Percentiles rank a stretch among this genome's conserved stretches.
These are phyloP conservation scores for Drosophila willistoni DNA, from an alignment of 1,140 invertebrate species.

Conservation along the genomic window DNA sequence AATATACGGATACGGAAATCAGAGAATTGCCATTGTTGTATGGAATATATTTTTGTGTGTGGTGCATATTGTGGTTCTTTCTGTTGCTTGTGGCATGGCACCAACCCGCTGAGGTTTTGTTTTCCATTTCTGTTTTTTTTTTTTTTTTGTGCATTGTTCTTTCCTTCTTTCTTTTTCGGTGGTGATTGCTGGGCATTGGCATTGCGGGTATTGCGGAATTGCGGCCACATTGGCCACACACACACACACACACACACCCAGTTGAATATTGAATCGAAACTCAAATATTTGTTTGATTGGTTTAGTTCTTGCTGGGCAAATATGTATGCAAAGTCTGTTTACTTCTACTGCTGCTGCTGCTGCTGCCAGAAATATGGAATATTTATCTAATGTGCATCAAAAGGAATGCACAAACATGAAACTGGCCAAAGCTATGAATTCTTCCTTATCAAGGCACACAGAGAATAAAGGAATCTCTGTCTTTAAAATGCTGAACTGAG, in stretches of 20 bases:
- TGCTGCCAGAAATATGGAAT: conserved; percentile 58
- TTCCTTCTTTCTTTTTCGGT: not conserved
- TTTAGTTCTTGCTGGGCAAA: conserved; percentile 59
- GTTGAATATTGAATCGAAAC: conserved; percentile 59
- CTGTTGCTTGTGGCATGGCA: conserved; percentile 21
- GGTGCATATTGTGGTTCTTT: not conserved
- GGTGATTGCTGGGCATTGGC: not conserved
- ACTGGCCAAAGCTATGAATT: conserved; percentile 13
- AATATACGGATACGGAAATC: not conserved
- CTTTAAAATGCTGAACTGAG: conserved; percentile 4
- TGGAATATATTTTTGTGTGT: conserved; percentile 1
- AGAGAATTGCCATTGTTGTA: conserved; percentile 11
- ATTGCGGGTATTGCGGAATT: not conserved
- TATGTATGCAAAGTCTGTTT: conserved; percentile 37
- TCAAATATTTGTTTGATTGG: conserved; percentile 73
- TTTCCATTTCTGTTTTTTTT: not conserved
- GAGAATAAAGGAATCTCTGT: conserved; percentile 26
- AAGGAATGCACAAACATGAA: conserved; percentile 47
- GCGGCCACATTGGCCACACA: conserved; percentile 8
- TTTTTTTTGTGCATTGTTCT: too few species aligned
- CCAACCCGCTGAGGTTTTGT: conserved; percentile 27
- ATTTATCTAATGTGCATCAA: conserved; percentile 69
- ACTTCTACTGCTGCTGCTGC: conserved; percentile 34
- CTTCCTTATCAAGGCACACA: conserved; percentile 24
- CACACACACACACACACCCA: conserved; percentile 15